Percentiles rank a stretch among this genome's conserved stretches.
Conservation (phyloP, 2,797 vertebrate species). For the Onychomys torridus region DNA sequence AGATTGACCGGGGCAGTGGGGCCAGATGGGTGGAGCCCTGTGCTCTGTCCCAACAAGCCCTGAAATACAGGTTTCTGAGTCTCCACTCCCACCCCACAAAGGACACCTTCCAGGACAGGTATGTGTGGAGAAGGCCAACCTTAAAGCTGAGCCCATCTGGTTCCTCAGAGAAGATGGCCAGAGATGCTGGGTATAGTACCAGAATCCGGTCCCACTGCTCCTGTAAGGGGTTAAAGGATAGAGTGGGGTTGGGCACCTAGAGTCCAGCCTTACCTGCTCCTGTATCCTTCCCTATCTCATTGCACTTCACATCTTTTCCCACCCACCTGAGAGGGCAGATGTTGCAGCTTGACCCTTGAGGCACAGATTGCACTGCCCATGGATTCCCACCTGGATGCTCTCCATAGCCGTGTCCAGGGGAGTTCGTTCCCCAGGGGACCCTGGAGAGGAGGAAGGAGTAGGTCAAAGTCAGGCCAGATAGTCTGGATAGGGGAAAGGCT, state of each 20-base stretch:
- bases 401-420: constrained; percentile 93
- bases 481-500: neutral
- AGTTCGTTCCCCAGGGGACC: constrained; percentile 69
- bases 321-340: constrained; percentile 95
- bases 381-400: constrained; percentile 91
- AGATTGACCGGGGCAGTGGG: constrained; percentile 72
- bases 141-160: constrained; percentile 93
- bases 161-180: constrained; percentile 96
- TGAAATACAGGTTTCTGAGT: constrained; percentile 76
- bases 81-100: neutral
- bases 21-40: constrained; percentile 22
- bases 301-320: constrained; percentile 77
- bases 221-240: constrained; percentile 83
- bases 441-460: constrained; percentile 18
- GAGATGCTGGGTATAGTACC: constrained; percentile 94
- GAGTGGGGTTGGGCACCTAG: neutral
- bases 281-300: no score
- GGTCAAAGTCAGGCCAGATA: neutral
- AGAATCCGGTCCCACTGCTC: constrained; percentile 94
- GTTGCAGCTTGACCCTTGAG: constrained; percentile 95
- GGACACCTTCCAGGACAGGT: constrained; percentile 25
- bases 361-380: constrained; percentile 92
- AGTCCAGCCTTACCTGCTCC: neutral
- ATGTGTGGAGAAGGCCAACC: constrained; percentile 84
- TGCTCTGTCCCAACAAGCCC: constrained; percentile 69